A percentile compares a stretch with the other conserved stretches of the same genome.
Evolutionary conservation across 2,113 vertebrate species (phyloP).

Genomic region (Leuciscus idus): DNA sequence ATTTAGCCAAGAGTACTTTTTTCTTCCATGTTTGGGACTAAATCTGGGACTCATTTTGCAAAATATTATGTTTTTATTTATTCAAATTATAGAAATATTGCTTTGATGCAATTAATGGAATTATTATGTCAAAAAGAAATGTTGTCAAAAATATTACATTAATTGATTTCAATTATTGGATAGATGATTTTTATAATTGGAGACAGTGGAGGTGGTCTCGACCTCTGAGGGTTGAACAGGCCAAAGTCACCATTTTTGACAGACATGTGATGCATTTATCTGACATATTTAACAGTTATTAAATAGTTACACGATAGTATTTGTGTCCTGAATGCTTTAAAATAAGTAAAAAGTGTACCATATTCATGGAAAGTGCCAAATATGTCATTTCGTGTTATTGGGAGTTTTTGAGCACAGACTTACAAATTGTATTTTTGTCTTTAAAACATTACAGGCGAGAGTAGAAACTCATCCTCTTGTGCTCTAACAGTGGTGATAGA

Average conservation of each 20-base stretch:
- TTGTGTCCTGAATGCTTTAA: neutral
- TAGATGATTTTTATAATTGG: neutral
- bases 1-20: no score
- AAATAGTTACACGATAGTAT: neutral
- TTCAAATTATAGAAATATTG: neutral
- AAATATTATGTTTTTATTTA: neutral
- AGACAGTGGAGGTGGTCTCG: neutral
- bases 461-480: neutral
- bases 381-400: neutral
- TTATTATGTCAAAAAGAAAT: neutral
- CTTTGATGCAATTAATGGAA: neutral
- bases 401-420: neutral
- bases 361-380: neutral
- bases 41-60: neutral
- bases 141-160: neutral
- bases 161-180: no score
- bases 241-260: neutral
- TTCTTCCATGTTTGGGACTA: neutral
- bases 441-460: neutral
- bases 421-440: neutral
- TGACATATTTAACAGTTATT: neutral
- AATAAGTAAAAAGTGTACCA: neutral
- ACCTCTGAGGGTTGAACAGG: neutral
- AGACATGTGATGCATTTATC: neutral
- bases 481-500: constrained; percentile 1